Percentiles rank a stretch among this genome's conserved stretches.
These are phyloP conservation scores for Cremastinae sp. DNA, from an alignment of 2,888 invertebrate genomes.

Conservation along the genomic window DNA sequence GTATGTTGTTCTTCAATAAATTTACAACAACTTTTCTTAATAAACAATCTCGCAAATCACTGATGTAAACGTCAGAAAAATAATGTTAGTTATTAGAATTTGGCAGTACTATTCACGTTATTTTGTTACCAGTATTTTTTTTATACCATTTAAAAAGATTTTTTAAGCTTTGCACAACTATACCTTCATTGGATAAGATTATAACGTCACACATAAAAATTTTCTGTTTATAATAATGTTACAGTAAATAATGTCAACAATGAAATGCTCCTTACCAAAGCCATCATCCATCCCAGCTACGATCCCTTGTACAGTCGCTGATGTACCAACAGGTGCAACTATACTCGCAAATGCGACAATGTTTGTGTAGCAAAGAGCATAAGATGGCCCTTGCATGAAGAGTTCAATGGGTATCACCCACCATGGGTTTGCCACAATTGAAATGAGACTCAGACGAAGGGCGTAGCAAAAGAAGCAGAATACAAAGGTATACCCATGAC, in stretches of 20 bases:
- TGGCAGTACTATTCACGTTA: too few relatives aligned
- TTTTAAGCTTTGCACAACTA: too few relatives aligned
- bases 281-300: constrained; percentile 95
- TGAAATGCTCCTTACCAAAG: constrained; percentile 83
- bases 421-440: constrained; percentile 90
- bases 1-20: too few relatives aligned
- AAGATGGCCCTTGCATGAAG: constrained; percentile 92
- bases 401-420: constrained; percentile 90
- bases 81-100: too few relatives aligned
- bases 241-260: neutral
- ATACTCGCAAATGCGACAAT: constrained; percentile 86
- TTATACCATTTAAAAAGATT: too few relatives aligned
- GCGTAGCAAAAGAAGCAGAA: constrained; percentile 90
- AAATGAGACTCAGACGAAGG: constrained; percentile 88
- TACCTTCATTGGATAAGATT: too few relatives aligned
- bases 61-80: too few relatives aligned
- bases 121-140: too few relatives aligned
- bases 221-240: too few relatives aligned
- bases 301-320: constrained; percentile 92
- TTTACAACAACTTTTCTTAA: too few relatives aligned
- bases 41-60: too few relatives aligned
- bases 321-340: constrained; percentile 85
- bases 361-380: constrained; percentile 91
- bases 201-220: too few relatives aligned
- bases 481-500: constrained; percentile 89